Base-by-base conservation (phyloP, 37 sponge, comb jelly and placozoan species). In the Geodia barretti region DNA sequence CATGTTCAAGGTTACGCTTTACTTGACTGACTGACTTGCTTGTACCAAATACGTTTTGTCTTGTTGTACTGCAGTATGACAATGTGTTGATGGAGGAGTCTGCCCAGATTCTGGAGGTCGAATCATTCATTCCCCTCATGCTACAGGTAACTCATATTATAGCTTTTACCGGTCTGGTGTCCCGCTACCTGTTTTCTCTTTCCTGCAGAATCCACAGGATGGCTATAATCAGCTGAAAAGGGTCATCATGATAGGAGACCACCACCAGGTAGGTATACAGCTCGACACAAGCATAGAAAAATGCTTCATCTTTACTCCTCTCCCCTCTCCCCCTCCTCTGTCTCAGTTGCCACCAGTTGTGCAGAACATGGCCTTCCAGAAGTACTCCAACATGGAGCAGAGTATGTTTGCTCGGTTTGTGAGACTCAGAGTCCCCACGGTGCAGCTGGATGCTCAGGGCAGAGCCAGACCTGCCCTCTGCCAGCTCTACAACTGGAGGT, bases 341-440 rank as follows among this genome's bases (percentile, higher is more conserved):
- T n/a, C 19, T n/a, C 81, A 97, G 97, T 85, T 98, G 25, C 99
- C 99, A 31, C 99, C 99, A 8, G 99, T 98, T 36, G 94, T 98
- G 54, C 86, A 98, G 87, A 98, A 98, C 91, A 96, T 96, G 97
- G 93, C 99, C 41, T 98, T 98, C 79, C 99, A 98, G 89, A 96
- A 96, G 91, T 98, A 87, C 86, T 93, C 92, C 61, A 98, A 98
- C 83, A 94, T 98, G 99, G 99, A 98, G 68, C 99, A 98, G 93
- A 87, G 91, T 23, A 65, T 98, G 81, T 98, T 98, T 77, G 88
- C 99, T 7, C 86, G 99, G 25, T 98, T 98, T 86, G 93, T 98
- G 17, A 83, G 96, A 0, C 87, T 96, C 38, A 97, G 99, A n/a
- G 99, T 98, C 0, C 99, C 99, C 9, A 81, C 93, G 7, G 77